A percentile compares a stretch with the other conserved stretches of the same genome.
These are phyloP conservation scores for Heliconius eleuchia DNA, from an alignment of 1,140 invertebrate genomes.

Conservation along the genomic window DNA sequence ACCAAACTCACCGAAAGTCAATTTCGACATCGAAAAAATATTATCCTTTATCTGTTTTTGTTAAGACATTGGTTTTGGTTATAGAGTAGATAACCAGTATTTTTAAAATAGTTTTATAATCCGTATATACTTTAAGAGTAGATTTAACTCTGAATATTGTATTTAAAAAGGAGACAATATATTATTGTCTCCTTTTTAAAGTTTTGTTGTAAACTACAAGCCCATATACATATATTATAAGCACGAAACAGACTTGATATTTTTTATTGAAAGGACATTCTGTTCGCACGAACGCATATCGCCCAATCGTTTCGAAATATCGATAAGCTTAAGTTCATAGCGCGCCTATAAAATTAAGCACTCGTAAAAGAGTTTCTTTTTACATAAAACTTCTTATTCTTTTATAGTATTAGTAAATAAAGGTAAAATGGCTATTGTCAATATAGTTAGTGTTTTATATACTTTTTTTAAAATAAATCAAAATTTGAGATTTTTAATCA, in stretches of 20 bases:
- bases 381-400: background rate
- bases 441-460: background rate
- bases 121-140: too few relatives aligned
- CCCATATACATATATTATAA: too few relatives aligned
- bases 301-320: background rate
- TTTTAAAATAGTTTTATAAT: too few relatives aligned
- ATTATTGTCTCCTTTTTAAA: too few relatives aligned
- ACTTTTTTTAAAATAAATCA: background rate
- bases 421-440: background rate
- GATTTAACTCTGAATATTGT: too few relatives aligned
- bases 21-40: too few relatives aligned
- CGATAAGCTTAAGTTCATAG: background rate
- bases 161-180: too few relatives aligned
- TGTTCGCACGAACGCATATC: background rate
- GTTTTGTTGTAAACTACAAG: too few relatives aligned
- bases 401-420: background rate
- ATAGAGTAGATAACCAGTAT: too few relatives aligned
- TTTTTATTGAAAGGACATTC: background rate
- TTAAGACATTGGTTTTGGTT: too few relatives aligned
- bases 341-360: background rate
- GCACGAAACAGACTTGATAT: background rate
- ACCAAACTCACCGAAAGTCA: too few relatives aligned
- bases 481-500: background rate
- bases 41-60: too few relatives aligned
- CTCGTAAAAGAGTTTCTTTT: background rate